Percentiles rank a stretch among this genome's conserved stretches.
These are phyloP conservation scores for Alosa sapidissima DNA, from an alignment of 2,797 vertebrate genomes.

Conservation along the genomic window DNA sequence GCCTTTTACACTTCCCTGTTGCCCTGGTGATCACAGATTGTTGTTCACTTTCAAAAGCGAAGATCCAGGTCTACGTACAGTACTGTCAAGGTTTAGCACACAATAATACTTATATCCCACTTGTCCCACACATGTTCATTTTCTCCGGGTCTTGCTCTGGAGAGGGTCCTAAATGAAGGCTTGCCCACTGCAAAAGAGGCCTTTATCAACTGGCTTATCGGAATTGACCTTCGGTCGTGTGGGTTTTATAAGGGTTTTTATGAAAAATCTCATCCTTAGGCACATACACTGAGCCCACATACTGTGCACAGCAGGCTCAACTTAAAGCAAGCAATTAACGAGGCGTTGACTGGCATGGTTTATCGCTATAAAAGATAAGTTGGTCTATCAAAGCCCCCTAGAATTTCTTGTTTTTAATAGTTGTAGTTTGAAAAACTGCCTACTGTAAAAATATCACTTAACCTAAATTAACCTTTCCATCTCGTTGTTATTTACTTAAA, in stretches of 20 bases:
- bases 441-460: not conserved
- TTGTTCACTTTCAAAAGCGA: not conserved
- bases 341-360: not conserved
- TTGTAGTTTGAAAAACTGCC: not conserved
- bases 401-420: not conserved
- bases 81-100: not conserved
- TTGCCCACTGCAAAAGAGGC: not conserved
- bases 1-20: not conserved
- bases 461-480: conserved; percentile 6
- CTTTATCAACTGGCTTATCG: not conserved
- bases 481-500: not conserved
- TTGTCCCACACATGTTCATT: not conserved
- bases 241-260: not conserved
- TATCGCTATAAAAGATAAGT: not conserved
- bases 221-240: not conserved
- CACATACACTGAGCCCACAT: not conserved
- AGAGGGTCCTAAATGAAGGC: not conserved
- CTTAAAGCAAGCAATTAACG: conserved; percentile 9
- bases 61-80: not conserved
- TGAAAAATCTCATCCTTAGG: not conserved
- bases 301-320: not conserved
- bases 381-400: not conserved
- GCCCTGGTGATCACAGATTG: not conserved
- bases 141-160: not conserved
- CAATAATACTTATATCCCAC: not conserved